These are phyloP conservation scores for Tryphoninae sp. DNA, from an alignment of 2,888 invertebrate species.

Conservation along the genomic window DNA sequence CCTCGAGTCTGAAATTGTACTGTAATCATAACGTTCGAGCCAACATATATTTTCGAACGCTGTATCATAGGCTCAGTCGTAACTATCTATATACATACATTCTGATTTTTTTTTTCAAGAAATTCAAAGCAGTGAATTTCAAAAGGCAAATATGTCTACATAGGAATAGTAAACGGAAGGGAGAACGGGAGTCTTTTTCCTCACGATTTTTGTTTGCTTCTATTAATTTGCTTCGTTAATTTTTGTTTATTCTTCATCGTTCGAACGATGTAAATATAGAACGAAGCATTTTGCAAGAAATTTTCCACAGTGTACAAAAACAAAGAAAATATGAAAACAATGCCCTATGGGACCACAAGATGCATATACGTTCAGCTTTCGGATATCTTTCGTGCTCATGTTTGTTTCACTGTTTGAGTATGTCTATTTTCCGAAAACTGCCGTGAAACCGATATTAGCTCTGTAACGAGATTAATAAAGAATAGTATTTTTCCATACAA, in stretches of 20 bases:
- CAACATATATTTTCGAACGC: constrained; percentile 22
- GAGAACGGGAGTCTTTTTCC: not conserved
- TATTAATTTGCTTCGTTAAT: not conserved
- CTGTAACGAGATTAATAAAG: constrained; percentile 47
- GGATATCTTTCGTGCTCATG: constrained; percentile 45
- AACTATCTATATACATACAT: constrained; percentile 9
- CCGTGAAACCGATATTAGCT: not conserved
- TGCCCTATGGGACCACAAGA: constrained; percentile 27
- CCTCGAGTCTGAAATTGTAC: constrained; percentile 26
- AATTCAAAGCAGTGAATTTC: constrained; percentile 23
- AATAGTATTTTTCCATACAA: constrained; percentile 50
- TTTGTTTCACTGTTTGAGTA: constrained; percentile 17
- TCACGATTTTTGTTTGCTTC: constrained; percentile 3
- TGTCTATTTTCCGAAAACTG: constrained; percentile 13
- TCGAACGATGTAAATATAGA: constrained; percentile 44
- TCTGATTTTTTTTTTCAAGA: constrained; percentile 16
- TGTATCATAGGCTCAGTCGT: constrained; percentile 30
- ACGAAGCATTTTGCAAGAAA: constrained; percentile 45
- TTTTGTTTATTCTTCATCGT: constrained; percentile 6
- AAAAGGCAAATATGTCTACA: not conserved
- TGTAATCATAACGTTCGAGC: constrained; percentile 34
- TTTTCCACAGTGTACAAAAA: constrained; percentile 55
- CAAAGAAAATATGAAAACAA: constrained; percentile 18
- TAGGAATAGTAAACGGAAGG: not conserved
- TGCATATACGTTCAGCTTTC: constrained; percentile 31